A percentile compares a stretch with the other conserved stretches of the same genome.
Conservation (phyloP, 1,140 invertebrate genomes). For the Saccostrea cuccullata region DNA sequence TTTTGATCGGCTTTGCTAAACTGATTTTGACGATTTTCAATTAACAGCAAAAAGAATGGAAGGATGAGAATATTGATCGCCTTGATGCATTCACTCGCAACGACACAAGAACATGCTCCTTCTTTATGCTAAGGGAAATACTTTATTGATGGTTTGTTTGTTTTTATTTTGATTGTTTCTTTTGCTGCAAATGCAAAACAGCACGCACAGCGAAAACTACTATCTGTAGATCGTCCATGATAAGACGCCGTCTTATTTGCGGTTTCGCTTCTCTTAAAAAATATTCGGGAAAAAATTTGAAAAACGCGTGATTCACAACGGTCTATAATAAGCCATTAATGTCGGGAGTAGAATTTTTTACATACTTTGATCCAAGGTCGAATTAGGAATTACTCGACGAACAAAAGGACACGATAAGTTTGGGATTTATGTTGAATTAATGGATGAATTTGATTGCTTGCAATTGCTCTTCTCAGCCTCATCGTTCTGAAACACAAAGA, state of each 20-base stretch:
- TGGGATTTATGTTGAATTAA: background rate
- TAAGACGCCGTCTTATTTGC: background rate
- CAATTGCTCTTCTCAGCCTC: background rate
- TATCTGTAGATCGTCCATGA: constrained; percentile 10
- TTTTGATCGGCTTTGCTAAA: background rate
- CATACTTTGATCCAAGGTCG: background rate
- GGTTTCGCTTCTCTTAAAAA: background rate
- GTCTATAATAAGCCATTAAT: background rate
- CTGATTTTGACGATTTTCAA: background rate
- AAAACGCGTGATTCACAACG: constrained; percentile 29
- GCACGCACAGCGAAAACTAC: background rate
- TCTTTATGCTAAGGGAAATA: background rate
- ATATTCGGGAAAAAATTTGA: constrained; percentile 12
- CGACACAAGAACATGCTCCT: background rate
- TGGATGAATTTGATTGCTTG: background rate
- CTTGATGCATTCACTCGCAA: background rate
- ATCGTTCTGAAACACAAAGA: background rate
- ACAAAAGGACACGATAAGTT: background rate
- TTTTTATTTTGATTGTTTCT: constrained; percentile 8
- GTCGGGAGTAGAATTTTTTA: background rate
- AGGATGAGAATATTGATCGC: background rate
- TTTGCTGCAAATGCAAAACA: constrained; percentile 19
- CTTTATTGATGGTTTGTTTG: background rate
- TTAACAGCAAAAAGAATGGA: background rate
- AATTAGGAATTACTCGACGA: background rate